Evolutionary conservation across 2,797 vertebrate species (phyloP).

Genomic region (Naso thynnoides): DNA sequence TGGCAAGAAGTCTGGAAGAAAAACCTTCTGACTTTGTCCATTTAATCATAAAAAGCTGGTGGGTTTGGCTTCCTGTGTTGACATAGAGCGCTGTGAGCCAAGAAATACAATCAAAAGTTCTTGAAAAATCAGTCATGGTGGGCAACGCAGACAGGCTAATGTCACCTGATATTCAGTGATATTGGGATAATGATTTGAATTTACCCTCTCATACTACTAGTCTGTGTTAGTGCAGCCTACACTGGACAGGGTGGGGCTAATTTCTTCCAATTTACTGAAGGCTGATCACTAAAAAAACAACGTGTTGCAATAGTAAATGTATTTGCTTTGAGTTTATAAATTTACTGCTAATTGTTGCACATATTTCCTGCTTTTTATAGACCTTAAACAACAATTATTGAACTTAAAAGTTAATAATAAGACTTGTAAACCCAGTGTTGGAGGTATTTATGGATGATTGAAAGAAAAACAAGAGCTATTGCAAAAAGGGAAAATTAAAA

Average conservation of each 20-base stretch:
- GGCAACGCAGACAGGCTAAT: constrained; percentile 70
- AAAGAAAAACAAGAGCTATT: constrained; percentile 16
- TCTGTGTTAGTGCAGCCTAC: constrained; percentile 40
- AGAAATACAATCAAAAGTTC: constrained; percentile 79
- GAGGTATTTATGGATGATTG: constrained; percentile 1
- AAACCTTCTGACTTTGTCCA: constrained; percentile 75
- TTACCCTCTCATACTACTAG: constrained; percentile 39
- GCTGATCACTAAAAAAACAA: constrained; percentile 20
- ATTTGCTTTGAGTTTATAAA: constrained; percentile 18
- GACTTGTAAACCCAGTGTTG: background rate
- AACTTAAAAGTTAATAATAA: constrained; percentile 14
- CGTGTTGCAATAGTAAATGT: constrained; percentile 25
- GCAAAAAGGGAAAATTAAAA: background rate
- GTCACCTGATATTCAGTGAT: constrained; percentile 71
- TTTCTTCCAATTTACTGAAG: constrained; percentile 20
- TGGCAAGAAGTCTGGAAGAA: constrained; percentile 75
- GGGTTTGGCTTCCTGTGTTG: constrained; percentile 80
- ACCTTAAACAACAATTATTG: constrained; percentile 9
- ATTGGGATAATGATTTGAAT: constrained; percentile 63
- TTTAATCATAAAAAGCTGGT: constrained; percentile 81
- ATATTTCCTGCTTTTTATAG: constrained; percentile 26
- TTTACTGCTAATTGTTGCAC: constrained; percentile 10
- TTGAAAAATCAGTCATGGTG: constrained; percentile 68
- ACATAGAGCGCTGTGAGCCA: constrained; percentile 67
- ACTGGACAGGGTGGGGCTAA: constrained; percentile 26